Evolutionary conservation across 53 echinoderm and acorn worm genomes (phyloP).

Genomic region (Paracentrotus lividus): DNA sequence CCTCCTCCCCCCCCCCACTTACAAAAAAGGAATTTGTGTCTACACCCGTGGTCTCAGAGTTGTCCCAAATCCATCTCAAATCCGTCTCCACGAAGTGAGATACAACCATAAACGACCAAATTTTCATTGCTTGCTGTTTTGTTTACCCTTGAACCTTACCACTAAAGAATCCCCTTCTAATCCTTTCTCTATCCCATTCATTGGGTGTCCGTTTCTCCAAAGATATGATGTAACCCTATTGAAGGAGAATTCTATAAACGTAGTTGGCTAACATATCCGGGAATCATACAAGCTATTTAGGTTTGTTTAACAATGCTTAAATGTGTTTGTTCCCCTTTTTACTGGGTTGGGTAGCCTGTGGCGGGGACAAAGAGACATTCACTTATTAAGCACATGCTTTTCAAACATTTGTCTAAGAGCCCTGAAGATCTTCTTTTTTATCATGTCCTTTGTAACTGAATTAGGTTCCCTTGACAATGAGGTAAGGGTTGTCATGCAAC

Average conservation of each 20-base stretch:
- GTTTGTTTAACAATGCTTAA: neutral
- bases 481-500: neutral
- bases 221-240: neutral
- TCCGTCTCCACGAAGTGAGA: too few species aligned
- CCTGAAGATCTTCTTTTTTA: neutral
- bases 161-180: neutral
- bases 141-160: neutral
- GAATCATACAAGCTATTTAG: neutral
- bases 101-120: too few species aligned
- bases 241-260: neutral
- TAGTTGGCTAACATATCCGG: neutral
- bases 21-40: too few species aligned
- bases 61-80: too few species aligned
- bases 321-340: neutral
- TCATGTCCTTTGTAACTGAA: neutral
- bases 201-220: neutral
- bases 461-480: slow-evolving; percentile 21
- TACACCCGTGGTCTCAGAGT: too few species aligned
- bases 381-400: neutral
- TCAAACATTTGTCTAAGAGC: neutral
- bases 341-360: neutral
- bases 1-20: too few species aligned
- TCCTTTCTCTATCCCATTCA: neutral
- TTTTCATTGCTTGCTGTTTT: neutral
- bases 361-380: neutral